Conservation (phyloP, 2,888 invertebrate species). For the Thumatha senex region DNA sequence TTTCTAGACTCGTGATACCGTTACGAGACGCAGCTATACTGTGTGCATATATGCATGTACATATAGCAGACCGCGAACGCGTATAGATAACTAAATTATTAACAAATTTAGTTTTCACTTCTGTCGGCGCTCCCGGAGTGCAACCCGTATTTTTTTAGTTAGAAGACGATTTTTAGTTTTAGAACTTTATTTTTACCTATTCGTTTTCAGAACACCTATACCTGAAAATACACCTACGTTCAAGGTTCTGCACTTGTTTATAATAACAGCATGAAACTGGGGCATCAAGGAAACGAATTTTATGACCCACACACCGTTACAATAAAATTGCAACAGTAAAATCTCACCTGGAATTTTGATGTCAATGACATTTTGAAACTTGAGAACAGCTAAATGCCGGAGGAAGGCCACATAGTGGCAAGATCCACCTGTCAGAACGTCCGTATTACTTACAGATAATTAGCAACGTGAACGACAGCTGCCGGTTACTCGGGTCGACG, state of each 20-base stretch:
- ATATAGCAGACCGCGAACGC: too few relatives aligned
- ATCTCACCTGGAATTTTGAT: slow-evolving; percentile 23
- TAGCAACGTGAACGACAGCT: slow-evolving; percentile 64
- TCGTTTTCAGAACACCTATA: slow-evolving; percentile 19
- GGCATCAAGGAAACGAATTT: slow-evolving; percentile 14
- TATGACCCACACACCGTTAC: slow-evolving; percentile 13
- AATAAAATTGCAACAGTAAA: slow-evolving; percentile 22
- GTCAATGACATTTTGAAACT: slow-evolving; percentile 49
- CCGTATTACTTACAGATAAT: slow-evolving; percentile 65
- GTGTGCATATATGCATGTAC: too few relatives aligned
- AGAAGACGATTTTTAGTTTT: too few relatives aligned
- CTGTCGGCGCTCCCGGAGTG: too few relatives aligned
- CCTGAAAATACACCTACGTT: slow-evolving; percentile 17
- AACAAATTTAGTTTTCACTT: too few relatives aligned
- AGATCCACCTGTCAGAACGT: slow-evolving; percentile 51
- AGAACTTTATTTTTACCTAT: slow-evolving; percentile 13
- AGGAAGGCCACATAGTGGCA: slow-evolving; percentile 51
- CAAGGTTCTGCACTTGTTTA: slow-evolving; percentile 14
- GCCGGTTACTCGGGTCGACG: slow-evolving; percentile 47
- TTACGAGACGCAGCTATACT: too few relatives aligned
- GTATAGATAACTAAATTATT: too few relatives aligned
- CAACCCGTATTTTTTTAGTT: too few relatives aligned
- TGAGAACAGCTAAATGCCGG: slow-evolving; percentile 44
- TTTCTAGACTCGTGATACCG: too few relatives aligned
- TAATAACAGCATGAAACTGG: slow-evolving; percentile 7